phyloP scores from a whole-genome alignment of 2,888 invertebrate genomes.

The Ganaspis brasiliensis region DNA sequence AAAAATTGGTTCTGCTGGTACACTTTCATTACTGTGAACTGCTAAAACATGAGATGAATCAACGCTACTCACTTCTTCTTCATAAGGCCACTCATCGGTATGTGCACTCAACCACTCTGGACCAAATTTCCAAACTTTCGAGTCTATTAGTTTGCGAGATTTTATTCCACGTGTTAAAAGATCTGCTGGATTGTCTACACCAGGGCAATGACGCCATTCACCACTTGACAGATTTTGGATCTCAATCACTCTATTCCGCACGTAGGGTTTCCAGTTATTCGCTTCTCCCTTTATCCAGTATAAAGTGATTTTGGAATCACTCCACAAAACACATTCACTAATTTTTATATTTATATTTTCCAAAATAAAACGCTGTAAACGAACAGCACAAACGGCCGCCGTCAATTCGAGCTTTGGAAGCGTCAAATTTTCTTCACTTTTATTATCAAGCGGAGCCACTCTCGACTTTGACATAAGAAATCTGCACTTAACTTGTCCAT shows the following conservation, averaged over 20 bases:
- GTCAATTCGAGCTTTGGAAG: neutral
- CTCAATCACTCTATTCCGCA: neutral
- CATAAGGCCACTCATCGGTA: too few relatives aligned
- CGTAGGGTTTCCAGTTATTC: neutral
- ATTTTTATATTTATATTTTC: neutral
- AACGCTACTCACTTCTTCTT: too few relatives aligned
- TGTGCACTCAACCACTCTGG: too few relatives aligned
- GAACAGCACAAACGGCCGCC: neutral
- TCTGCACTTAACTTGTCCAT: too few relatives aligned
- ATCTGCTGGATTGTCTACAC: neutral
- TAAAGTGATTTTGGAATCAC: neutral
- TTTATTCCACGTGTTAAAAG: neutral
- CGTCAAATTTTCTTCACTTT: neutral
- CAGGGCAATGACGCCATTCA: neutral
- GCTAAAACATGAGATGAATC: too few relatives aligned
- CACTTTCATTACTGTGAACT: too few relatives aligned
- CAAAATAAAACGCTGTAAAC: neutral
- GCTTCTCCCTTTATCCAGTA: neutral
- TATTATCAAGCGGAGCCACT: too few relatives aligned
- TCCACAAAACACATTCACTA: neutral
- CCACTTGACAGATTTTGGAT: neutral
- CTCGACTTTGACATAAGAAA: too few relatives aligned
- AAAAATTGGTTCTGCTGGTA: too few relatives aligned
- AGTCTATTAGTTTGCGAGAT: neutral
- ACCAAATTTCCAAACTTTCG: neutral